A percentile compares a stretch with the other conserved stretches of the same genome.
Conservation (phyloP, 2,113 vertebrate genomes). For the Quiscalus mexicanus region DNA sequence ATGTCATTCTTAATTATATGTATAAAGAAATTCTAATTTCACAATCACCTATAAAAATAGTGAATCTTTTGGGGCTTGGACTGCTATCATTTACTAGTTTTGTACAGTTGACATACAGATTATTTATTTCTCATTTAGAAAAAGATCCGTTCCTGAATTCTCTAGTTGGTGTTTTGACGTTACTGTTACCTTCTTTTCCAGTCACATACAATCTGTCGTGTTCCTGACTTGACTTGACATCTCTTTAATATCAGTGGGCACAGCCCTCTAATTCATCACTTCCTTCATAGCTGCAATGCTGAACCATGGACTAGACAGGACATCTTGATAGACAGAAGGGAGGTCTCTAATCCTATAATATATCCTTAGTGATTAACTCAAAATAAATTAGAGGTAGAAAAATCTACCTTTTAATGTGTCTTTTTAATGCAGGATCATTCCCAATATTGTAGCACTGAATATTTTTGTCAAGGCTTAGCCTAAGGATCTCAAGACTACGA, state of each 20-base stretch:
- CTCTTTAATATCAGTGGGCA: slow-evolving; percentile 45
- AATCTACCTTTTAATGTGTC: not conserved
- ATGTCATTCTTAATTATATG: not conserved
- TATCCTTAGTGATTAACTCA: slow-evolving; percentile 10
- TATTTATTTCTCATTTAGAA: not conserved
- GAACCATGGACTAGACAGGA: slow-evolving; percentile 4
- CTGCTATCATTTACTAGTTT: not conserved
- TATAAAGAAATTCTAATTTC: not conserved
- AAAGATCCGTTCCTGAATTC: not conserved
- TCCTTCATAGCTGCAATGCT: not conserved
- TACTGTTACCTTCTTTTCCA: not conserved
- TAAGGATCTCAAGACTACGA: not conserved
- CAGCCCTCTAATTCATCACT: slow-evolving; percentile 53
- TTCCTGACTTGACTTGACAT: not conserved
- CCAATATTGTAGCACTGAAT: not conserved
- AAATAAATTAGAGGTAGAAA: not conserved
- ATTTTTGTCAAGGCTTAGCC: not conserved
- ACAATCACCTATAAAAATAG: not conserved
- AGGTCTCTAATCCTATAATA: slow-evolving; percentile 11
- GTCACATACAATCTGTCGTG: slow-evolving; percentile 41
- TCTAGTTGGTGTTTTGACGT: not conserved
- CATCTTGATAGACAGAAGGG: slow-evolving; percentile 18
- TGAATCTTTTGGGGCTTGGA: not conserved
- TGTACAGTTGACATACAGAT: not conserved
- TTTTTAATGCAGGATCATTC: not conserved